Percentiles rank a stretch among this genome's conserved stretches.
Evolutionary conservation across 2,888 invertebrate species (phyloP).

Genomic region (Marronus borbonicus): DNA sequence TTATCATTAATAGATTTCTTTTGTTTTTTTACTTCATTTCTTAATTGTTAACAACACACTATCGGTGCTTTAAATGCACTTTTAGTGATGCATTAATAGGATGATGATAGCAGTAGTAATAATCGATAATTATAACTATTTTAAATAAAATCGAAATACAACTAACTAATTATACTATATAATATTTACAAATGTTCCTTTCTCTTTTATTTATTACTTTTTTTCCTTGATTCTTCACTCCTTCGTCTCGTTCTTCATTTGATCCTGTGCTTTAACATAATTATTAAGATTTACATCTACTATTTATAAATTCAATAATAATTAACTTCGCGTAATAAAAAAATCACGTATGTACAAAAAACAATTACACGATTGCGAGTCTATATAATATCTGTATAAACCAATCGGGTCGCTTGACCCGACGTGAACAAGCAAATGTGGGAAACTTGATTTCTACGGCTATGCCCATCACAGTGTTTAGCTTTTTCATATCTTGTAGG

Average conservation of each 20-base stretch:
- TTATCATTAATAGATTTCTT: slow-evolving; percentile 40
- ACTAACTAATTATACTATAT: slow-evolving; percentile 58
- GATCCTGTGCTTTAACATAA: slow-evolving; percentile 60
- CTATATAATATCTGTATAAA: slow-evolving; percentile 57
- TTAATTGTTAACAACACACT: slow-evolving; percentile 51
- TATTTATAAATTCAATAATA: slow-evolving; percentile 62
- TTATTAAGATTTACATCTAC: slow-evolving; percentile 61
- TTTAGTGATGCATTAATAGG: slow-evolving; percentile 56
- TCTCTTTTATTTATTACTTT: slow-evolving; percentile 4
- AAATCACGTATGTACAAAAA: slow-evolving; percentile 70
- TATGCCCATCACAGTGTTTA: slow-evolving; percentile 71
- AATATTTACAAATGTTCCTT: slow-evolving; percentile 60
- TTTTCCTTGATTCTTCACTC: slow-evolving; percentile 23
- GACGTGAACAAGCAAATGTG: slow-evolving; percentile 66
- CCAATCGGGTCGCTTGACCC: slow-evolving; percentile 56
- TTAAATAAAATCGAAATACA: slow-evolving; percentile 51
- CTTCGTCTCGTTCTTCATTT: slow-evolving; percentile 53
- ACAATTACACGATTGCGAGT: slow-evolving; percentile 63
- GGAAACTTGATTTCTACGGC: slow-evolving; percentile 69
- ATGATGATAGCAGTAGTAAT: slow-evolving; percentile 39
- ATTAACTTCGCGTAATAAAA: slow-evolving; percentile 64
- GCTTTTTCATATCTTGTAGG: slow-evolving; percentile 70
- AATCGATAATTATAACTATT: slow-evolving; percentile 32
- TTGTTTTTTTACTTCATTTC: slow-evolving; percentile 18
- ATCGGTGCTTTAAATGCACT: slow-evolving; percentile 54